Base-by-base conservation (phyloP, 2,113 vertebrate genomes). In the Alaudala cheleensis region DNA sequence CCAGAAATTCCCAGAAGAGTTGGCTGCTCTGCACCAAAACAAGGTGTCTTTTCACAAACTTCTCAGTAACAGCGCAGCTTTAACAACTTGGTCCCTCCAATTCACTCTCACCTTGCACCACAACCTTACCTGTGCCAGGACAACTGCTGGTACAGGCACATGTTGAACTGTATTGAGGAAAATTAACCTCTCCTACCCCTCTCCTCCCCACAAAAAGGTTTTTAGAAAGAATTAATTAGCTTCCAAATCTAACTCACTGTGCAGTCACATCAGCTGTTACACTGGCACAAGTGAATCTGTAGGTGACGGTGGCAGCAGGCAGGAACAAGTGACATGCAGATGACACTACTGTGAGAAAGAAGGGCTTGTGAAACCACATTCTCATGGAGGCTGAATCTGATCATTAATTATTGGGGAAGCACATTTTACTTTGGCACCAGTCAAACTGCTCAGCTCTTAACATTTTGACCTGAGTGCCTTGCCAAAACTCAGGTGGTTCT, bases 191-290 rank as follows among this genome's bases (percentile, higher is more conserved):
- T 66, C 33, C 34, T 42, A 31, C 2, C 2, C 26, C 20, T 11
- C 11, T 42, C 11, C 49, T 31, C 14, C 6, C 4, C 12, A 4
- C 3, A 24, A 0, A 10, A n/a, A 13, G 4, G 3, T 18, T 72
- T 72, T 47, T 3, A 42, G 56, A n/a, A 70, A 37, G 26, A 34
- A 7, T 22, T 9, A 24, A 61, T 49, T 69, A 42, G 9, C 85
- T 86, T 74, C 33, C 47, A 5, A 1, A 7, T 45, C 20, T 45
- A 73, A 42, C 44, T 84, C 39, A 40, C 17, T 58, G 23, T 31
- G 77, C 56, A 71, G 51, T 34, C 93, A 40, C 64, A 89, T 28
- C 51, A 76, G 50, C 79, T 74, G 49, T 25, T 81, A 45, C 6
- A 20, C 9, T 58, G 60, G 54, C 25, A 42, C 37, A 57, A 82